Conservation (phyloP, 2,888 invertebrate species). For the Salpingus planirostris region DNA sequence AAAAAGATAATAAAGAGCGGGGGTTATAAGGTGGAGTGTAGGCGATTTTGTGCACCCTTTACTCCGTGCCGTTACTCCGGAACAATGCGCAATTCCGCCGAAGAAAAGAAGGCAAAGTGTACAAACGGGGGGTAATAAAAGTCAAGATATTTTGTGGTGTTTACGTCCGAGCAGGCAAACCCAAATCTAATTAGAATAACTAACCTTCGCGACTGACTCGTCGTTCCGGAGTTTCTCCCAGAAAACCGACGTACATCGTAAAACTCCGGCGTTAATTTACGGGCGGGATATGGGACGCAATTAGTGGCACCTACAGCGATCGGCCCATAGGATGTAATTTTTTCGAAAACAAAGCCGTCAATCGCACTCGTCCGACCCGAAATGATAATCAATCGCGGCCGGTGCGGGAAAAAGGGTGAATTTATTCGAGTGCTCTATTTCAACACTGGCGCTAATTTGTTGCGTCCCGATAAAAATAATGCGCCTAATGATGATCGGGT, state of each 20-base stretch:
- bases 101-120: conserved; percentile 9
- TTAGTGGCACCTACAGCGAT: background rate
- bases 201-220: conserved; percentile 10
- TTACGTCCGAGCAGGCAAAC: conserved; percentile 10
- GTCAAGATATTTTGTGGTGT: conserved; percentile 12
- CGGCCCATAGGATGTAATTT: too few species aligned
- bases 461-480: too few species aligned
- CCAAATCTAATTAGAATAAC: conserved; percentile 13
- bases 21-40: conserved; percentile 3
- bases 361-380: too few species aligned
- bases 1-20: too few species aligned
- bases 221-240: background rate
- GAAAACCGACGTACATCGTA: background rate
- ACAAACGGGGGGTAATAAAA: conserved; percentile 11
- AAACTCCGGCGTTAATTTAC: background rate
- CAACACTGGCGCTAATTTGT: too few species aligned
- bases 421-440: too few species aligned
- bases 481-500: too few species aligned
- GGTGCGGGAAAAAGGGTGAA: too few species aligned
- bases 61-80: conserved; percentile 4
- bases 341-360: too few species aligned
- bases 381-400: too few species aligned
- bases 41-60: conserved; percentile 5
- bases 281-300: background rate
- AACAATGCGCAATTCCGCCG: conserved; percentile 6